Percentiles rank a stretch among this genome's conserved stretches.
Evolutionary conservation across 2,797 vertebrate genomes (phyloP).

Genomic region (Podargus strigoides): DNA sequence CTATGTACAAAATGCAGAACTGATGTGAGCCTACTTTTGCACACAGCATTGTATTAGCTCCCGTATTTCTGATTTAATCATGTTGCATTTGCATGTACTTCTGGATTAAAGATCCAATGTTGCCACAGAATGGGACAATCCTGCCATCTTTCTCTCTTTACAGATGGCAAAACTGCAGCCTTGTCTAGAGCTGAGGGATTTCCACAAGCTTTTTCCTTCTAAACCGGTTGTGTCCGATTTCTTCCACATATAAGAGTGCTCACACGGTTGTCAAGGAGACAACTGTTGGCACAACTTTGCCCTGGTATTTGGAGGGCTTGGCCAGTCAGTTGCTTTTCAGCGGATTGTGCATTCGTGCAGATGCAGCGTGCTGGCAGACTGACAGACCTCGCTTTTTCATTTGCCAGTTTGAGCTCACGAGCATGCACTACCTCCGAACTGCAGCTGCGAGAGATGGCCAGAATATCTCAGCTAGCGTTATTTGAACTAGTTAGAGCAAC

Average conservation of each 20-base stretch:
- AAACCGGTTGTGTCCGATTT: neutral
- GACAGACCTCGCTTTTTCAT: neutral
- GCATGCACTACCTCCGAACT: neutral
- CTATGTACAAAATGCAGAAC: neutral
- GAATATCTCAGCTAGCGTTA: neutral
- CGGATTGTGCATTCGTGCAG: neutral
- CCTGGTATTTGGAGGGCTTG: slow-evolving; percentile 19
- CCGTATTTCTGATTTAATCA: neutral
- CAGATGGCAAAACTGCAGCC: neutral
- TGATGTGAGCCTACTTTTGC: neutral
- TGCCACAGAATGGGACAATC: neutral
- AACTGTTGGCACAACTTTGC: slow-evolving; percentile 25
- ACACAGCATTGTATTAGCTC: neutral
- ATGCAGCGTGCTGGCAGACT: neutral
- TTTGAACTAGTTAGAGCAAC: neutral
- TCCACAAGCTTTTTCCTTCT: neutral
- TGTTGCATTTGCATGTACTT: neutral
- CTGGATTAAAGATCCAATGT: neutral
- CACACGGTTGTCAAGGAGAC: slow-evolving; percentile 12
- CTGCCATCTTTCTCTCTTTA: neutral
- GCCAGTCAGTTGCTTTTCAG: neutral
- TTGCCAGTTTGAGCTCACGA: neutral
- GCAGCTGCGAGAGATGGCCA: neutral
- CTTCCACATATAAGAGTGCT: neutral
- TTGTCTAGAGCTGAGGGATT: neutral